Evolutionary conservation across 2,797 vertebrate genomes (phyloP), one percentile per base, ranked within the genome.

Genomic region (Sarcoramphus papa): DNA sequence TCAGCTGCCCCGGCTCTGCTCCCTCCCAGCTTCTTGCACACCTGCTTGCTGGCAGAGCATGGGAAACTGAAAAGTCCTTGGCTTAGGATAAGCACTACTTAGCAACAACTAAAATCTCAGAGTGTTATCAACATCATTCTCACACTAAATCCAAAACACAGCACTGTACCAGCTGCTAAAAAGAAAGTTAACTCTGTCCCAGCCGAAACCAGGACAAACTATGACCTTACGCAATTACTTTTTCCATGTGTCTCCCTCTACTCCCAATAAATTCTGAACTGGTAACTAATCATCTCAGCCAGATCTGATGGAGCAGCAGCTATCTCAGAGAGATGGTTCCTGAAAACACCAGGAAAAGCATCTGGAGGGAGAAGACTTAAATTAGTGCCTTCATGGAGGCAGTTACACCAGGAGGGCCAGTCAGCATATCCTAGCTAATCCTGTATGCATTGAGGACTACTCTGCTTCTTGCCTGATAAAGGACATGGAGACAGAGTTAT

Each of bases 401-500:
- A 17, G 41, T 78, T 62, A 48, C 10, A 45, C 3, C 45, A 31
- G 41, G 12, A 85, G 9, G 23, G 8, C 12, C 48, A 27, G 11
- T 25, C 43, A 64, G 5, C 25, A 37, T 20, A 51, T 8, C 15
- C 51, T 81, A 13, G 57, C 17, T 70, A 59, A 60, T 37, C 27
- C 6, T 16, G 10, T 16, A 35, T 28, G 8, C 16, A 20, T 17
- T 3, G 0, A 62, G 41, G 11, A 31, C 31, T 51, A 1, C 16
- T 79, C 79, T 74, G 9, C 37, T 56, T 57, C 37, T 70, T 69
- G 21, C 18, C 47, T 60, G 30, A 56, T 47, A 31, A 56, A 74
- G 8, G 18, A 11, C 4, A 2, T 19, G 41, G 28, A 62, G 41
- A 22, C 14, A 60, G 50, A 47, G 13, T 48, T 51, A 50, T 15